These are phyloP conservation scores for Patella pellucida DNA, from an alignment of 2,888 invertebrate species.

Conservation along the genomic window DNA sequence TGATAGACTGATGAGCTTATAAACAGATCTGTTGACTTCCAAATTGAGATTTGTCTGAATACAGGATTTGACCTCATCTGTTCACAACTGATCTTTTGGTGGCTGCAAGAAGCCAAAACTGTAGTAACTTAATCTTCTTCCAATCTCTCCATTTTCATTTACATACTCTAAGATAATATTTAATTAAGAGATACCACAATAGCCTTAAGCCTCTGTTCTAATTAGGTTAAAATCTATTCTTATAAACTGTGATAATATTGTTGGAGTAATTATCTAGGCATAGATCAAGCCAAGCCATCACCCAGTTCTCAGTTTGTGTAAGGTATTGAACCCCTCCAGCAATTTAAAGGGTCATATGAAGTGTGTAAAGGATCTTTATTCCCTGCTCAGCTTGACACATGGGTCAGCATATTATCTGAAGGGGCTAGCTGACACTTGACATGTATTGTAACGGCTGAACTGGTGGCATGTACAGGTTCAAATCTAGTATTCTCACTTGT, in stretches of 20 bases:
- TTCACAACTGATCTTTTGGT: no score
- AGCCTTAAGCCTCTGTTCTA: not conserved
- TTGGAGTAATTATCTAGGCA: not conserved
- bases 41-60: no score
- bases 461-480: not conserved
- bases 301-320: not conserved
- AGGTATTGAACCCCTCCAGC: conserved; percentile 2
- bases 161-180: not conserved
- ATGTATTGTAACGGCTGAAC: not conserved
- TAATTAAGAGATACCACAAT: conserved; percentile 5
- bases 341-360: conserved; percentile 1
- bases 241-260: conserved; percentile 4
- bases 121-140: not conserved
- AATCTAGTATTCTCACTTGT: no score
- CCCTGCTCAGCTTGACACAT: conserved; percentile 2
- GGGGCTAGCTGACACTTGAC: not conserved
- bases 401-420: not conserved
- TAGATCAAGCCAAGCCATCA: not conserved
- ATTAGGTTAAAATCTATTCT: conserved; percentile 2
- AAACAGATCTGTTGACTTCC: no score
- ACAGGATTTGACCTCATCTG: no score
- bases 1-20: no score
- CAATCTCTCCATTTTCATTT: not conserved
- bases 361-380: not conserved
- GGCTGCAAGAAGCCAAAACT: not conserved